phyloP scores from a whole-genome alignment of 2,113 vertebrate genomes.

The Picathartes gymnocephalus region DNA sequence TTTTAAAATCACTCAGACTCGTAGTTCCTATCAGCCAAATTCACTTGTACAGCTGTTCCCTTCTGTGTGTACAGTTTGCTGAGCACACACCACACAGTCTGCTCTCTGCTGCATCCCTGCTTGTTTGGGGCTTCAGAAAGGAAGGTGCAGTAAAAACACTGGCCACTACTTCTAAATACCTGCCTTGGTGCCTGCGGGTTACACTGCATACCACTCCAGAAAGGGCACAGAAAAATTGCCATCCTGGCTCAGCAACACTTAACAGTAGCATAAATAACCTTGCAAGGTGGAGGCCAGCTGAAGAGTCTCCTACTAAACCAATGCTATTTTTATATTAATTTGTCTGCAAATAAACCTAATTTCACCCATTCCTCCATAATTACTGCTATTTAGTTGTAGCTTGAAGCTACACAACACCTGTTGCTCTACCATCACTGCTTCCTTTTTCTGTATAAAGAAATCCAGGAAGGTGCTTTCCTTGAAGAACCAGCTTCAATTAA shows the following conservation, averaged over 20 bases:
- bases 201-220: background rate
- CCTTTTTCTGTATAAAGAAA: background rate
- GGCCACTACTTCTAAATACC: background rate
- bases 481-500: background rate
- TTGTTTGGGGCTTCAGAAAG: background rate
- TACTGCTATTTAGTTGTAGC: background rate
- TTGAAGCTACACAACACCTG: background rate
- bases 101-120: background rate
- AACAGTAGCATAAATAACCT: background rate
- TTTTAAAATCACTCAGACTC: background rate
- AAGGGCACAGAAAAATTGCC: background rate
- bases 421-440: background rate
- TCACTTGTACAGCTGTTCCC: background rate
- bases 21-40: background rate
- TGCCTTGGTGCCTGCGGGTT: background rate
- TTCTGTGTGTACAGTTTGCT: background rate
- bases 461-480: background rate
- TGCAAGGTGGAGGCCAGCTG: background rate
- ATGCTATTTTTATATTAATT: background rate
- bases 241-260: background rate
- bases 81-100: no score
- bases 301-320: background rate
- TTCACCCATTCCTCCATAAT: background rate
- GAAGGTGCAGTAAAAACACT: background rate
- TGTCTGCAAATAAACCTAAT: background rate